These are phyloP conservation scores for Andrena bucephala DNA, from an alignment of 2,888 invertebrate species.

Conservation along the genomic window DNA sequence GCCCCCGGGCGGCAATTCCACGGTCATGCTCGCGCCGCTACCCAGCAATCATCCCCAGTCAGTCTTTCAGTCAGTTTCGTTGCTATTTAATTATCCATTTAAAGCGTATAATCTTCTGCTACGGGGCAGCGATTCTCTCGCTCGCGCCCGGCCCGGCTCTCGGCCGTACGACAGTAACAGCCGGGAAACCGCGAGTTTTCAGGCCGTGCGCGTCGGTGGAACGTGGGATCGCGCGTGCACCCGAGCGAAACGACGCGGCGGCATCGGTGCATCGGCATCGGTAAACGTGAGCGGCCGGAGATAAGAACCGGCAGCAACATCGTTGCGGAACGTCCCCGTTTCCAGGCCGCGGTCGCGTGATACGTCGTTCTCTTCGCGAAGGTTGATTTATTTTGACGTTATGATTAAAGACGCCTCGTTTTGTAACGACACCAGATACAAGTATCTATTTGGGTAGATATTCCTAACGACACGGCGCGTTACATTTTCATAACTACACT, in stretches of 20 bases:
- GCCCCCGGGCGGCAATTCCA: slow-evolving; percentile 82
- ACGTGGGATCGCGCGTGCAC: slow-evolving; percentile 45
- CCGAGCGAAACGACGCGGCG: neutral
- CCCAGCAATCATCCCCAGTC: slow-evolving; percentile 85
- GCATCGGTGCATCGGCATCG: slow-evolving; percentile 26
- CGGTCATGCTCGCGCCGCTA: slow-evolving; percentile 84
- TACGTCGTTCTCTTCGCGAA: slow-evolving; percentile 37
- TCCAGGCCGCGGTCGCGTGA: slow-evolving; percentile 19
- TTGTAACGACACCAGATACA: neutral
- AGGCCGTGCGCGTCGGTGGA: slow-evolving; percentile 8
- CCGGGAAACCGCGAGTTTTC: slow-evolving; percentile 8
- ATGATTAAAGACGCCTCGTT: slow-evolving; percentile 1
- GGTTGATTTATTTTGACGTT: slow-evolving; percentile 33
- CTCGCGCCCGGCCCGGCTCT: slow-evolving; percentile 52
- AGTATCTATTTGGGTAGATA: neutral
- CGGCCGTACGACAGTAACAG: slow-evolving; percentile 51
- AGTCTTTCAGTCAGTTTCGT: slow-evolving; percentile 85
- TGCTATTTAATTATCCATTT: slow-evolving; percentile 85
- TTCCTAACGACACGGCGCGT: neutral
- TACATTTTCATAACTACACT: neutral
- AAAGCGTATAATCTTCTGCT: slow-evolving; percentile 84
- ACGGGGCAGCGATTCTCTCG: slow-evolving; percentile 66
- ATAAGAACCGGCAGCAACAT: slow-evolving; percentile 40
- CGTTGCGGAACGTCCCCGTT: slow-evolving; percentile 39
- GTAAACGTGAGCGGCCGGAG: neutral